Evolutionary conservation across 2,797 vertebrate genomes (phyloP), one percentile per base, ranked within the genome.

Genomic region (Neostethus bicornis): DNA sequence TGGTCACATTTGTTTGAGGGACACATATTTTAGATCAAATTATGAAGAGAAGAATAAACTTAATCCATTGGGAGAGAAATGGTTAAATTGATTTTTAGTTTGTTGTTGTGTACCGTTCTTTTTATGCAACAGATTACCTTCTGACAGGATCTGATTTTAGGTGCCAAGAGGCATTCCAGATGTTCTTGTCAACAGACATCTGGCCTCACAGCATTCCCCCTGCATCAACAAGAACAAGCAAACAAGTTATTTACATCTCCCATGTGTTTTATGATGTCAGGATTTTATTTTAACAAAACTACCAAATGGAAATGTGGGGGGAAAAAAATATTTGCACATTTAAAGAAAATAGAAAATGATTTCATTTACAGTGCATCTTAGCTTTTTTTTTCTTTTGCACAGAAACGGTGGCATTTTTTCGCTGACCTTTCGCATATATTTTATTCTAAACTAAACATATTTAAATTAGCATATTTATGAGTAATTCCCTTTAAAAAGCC

Each of bases 121-220:
- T 83, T 77, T 54, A 49, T 74, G 54, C 61, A 75, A 75, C 68
- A 78, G 73, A 66, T 61, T 72, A 61, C 48, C 29, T 42, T 66
- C 37, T 55, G 54, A 60, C 48, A 51, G 50, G 19, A 45, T 51
- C 16, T 35, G 21, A 2, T 19, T 47, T 70, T 70, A 20, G 9
- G 10, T 43, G 34, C 62, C 73, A 70, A 61, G 46, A 60, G 14
- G 9, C 56, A 24, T 63, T 54, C 61, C 23, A 80, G 52, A 59
- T 58, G 59, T 51, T 80, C 60, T 55, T 80, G 59, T 74, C 63
- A 68, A 45, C 52, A 61, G 70, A 68, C 74, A 74, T 62, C 74
- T 76, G 80, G 70, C 61, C 59, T 55, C 58, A 55, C 58, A 41
- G n/a, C 32, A 31, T 35, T 32, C 28, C 32, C 60, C 14, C 34